Evolutionary conservation across 2,888 invertebrate species (phyloP), one percentile per base, ranked within the genome.

Genomic region (Dasypolia templi): DNA sequence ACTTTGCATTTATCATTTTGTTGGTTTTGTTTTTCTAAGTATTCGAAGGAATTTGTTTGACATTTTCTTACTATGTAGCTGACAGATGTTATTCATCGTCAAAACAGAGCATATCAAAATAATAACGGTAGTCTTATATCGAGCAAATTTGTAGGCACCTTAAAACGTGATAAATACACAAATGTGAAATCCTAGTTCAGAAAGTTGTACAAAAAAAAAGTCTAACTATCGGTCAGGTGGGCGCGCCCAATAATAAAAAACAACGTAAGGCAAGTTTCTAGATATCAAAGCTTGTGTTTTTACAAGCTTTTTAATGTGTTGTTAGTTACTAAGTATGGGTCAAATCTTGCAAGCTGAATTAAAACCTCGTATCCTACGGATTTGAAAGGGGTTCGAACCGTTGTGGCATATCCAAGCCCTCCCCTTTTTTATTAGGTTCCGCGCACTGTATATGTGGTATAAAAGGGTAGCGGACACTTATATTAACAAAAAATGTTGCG

Each of bases 241-340:
- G 17, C 12, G 26, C 29, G n/a, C n/a, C n/a, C n/a, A n/a, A n/a
- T n/a, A 72, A n/a, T 56, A 9, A n/a, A n/a, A 74, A 49, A 26
- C 14, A n/a, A 29, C 9, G 3, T 14, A 29, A 17, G 1, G 17
- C 22, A n/a, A 44, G n/a, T 11, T 19, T 56, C 6, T 39, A 29
- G n/a, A 70, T 14, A 35, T 55, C 35, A 6, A 55, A 12, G n/a
- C 3, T 29, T 26, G 17, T 5, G 19, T 64, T 71, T 55, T 53
- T 64, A 42, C 6, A 35, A 35, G 35, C 35, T 35, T 35, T 35
- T 35, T 35, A 35, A 35, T 35, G 4, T 6, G 35, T 35, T 6
- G 6, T 3, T 35, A 35, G 35, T 0, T 35, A 35, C n/a, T 35
- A 35, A 6, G 35, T 35, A 35, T 35, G 3, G 6, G 35, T 35